phyloP scores from a whole-genome alignment of 2,797 vertebrate species.

The Pelobates cultripes region DNA sequence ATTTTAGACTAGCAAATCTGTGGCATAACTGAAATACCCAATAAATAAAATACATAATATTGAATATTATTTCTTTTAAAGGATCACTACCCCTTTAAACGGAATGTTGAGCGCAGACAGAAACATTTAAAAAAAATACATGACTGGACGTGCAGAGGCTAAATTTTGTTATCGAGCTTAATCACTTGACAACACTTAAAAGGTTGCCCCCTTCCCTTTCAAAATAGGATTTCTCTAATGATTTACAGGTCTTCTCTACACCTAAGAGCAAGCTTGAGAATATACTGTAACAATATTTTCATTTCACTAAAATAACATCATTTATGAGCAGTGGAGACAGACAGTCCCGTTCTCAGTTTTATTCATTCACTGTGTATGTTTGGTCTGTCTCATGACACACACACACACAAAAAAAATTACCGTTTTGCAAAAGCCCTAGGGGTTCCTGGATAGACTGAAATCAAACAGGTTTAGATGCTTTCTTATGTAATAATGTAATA shows the following conservation, averaged over 20 bases:
- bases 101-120: background rate
- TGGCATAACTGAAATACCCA: no score
- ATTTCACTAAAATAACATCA: slow-evolving; percentile 38
- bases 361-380: slow-evolving; percentile 29
- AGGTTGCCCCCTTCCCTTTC: slow-evolving; percentile 14
- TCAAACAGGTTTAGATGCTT: background rate
- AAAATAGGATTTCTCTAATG: slow-evolving; percentile 38
- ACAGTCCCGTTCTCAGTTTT: slow-evolving; percentile 9
- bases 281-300: slow-evolving; percentile 41
- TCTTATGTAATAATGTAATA: background rate
- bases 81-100: no score
- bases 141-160: slow-evolving; percentile 11
- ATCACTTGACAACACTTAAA: slow-evolving; percentile 28
- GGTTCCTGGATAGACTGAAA: background rate
- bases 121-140: slow-evolving; percentile 25
- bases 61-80: no score
- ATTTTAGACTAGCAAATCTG: no score
- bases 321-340: slow-evolving; percentile 41
- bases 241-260: slow-evolving; percentile 27
- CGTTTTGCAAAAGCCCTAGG: background rate
- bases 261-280: slow-evolving; percentile 20
- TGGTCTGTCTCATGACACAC: slow-evolving; percentile 19
- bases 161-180: slow-evolving; percentile 1
- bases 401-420: background rate
- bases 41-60: no score